Percentiles rank a stretch among this genome's conserved stretches.
These are phyloP conservation scores for Platysteira castanea DNA, from an alignment of 2,113 vertebrate genomes.

Conservation along the genomic window DNA sequence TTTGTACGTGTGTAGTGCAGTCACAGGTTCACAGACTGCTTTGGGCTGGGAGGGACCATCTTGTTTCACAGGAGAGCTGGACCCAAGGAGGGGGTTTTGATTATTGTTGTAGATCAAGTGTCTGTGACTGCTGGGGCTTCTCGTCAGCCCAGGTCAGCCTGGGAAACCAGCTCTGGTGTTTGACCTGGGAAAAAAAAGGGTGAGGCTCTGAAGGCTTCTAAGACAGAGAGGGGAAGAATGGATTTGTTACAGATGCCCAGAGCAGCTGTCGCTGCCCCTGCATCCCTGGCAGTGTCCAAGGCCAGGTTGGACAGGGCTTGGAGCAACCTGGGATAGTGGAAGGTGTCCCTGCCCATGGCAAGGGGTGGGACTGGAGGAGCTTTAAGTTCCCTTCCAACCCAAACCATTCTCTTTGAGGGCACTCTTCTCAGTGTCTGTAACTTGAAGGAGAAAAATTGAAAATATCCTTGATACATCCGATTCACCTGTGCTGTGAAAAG, in stretches of 20 bases:
- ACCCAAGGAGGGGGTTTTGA: background rate
- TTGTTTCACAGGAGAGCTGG: background rate
- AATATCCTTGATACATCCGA: rapidly evolving
- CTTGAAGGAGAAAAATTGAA: background rate
- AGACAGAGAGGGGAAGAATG: background rate
- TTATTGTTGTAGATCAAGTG: rapidly evolving
- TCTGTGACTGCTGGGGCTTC: background rate
- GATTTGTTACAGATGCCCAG: background rate
- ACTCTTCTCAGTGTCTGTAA: background rate
- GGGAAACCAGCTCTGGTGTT: background rate
- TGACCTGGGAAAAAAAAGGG: background rate
- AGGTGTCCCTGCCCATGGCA: background rate
- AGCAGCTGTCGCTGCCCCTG: background rate
- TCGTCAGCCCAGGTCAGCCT: background rate
- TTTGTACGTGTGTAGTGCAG: rapidly evolving
- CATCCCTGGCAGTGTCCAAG: background rate
- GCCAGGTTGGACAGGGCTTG: rapidly evolving
- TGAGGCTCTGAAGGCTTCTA: background rate
- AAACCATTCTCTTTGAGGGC: background rate
- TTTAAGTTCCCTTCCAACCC: background rate
- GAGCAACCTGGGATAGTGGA: rapidly evolving
- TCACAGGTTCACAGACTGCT: background rate
- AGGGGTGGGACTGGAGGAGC: rapidly evolving
- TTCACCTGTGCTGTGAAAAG: background rate
- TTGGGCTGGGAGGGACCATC: background rate